Conservation (phyloP, 2,888 invertebrate genomes). For the Heliothis peltigera region DNA sequence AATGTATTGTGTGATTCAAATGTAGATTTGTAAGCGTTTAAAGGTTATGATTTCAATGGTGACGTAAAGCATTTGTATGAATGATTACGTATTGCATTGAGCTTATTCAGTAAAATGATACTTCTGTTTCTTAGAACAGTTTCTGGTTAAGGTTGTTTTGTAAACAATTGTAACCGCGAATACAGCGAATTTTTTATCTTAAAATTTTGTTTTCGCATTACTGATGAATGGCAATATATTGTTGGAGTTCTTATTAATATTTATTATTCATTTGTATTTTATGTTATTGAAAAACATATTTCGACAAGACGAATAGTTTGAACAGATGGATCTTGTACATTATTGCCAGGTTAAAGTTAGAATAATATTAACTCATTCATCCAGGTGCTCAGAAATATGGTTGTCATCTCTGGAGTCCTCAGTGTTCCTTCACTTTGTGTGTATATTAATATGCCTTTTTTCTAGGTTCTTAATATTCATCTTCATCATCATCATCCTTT, state of each 20-base stretch:
- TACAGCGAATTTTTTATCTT: conserved; percentile 7
- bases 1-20: conserved; percentile 34
- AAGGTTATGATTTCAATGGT: conserved; percentile 13
- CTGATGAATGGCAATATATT: conserved; percentile 23
- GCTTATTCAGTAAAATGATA: conserved; percentile 3
- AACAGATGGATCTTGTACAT: conserved; percentile 33
- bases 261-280: conserved; percentile 41
- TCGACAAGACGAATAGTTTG: conserved; percentile 33
- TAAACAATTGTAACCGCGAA: conserved; percentile 28
- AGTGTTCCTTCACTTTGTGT: too few species aligned
- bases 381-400: too few species aligned
- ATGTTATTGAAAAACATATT: conserved; percentile 26
- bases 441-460: too few species aligned
- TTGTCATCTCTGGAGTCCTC: too few species aligned
- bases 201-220: conserved; percentile 18
- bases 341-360: not conserved
- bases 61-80: conserved; percentile 35
- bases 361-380: not conserved
- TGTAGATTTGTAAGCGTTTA: conserved; percentile 12
- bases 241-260: conserved; percentile 41
- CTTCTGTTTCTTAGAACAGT: conserved; percentile 14
- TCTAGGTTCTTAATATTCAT: too few species aligned
- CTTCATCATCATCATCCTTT: too few species aligned
- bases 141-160: conserved; percentile 8
- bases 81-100: not conserved